phyloP scores from a whole-genome alignment of 2,797 vertebrate genomes.

The Gephyroberyx darwinii region DNA sequence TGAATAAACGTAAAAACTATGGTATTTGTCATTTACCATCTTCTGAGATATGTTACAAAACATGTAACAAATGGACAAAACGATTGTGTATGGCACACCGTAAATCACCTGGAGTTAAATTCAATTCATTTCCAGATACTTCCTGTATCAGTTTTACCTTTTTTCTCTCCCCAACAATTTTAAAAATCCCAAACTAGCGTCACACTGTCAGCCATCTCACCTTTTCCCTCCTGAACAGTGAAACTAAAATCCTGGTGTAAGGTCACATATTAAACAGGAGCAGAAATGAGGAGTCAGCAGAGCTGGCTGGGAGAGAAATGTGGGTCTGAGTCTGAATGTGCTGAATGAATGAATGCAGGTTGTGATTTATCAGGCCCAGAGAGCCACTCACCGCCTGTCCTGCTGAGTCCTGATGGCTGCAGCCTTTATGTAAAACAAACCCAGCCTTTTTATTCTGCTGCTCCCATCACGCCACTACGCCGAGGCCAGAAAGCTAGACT shows the following conservation, averaged over 20 bases:
- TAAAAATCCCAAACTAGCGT: conserved; percentile 38
- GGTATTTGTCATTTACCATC: background rate
- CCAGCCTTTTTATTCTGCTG: conserved; percentile 80
- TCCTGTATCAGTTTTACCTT: background rate
- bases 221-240: conserved; percentile 52
- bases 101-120: background rate
- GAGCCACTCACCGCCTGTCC: conserved; percentile 75
- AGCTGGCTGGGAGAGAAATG: conserved; percentile 75
- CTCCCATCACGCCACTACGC: conserved; percentile 62
- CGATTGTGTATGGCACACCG: background rate
- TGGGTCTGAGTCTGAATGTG: conserved; percentile 78
- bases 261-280: conserved; percentile 77
- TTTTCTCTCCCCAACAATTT: conserved; percentile 9
- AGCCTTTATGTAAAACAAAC: conserved; percentile 86
- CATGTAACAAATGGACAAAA: background rate
- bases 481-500: conserved; percentile 60
- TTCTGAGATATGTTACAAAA: background rate
- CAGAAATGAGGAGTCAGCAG: conserved; percentile 83
- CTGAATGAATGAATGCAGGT: conserved; percentile 80
- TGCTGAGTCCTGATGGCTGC: conserved; percentile 78
- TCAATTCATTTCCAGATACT: background rate
- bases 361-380: conserved; percentile 80
- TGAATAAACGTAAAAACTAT: background rate
- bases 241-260: conserved; percentile 72
- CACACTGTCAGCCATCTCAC: conserved; percentile 43